Evolutionary conservation across 2,113 vertebrate species (phyloP), one percentile per base, ranked within the genome.

Genomic region (Stomatorhinus ivindoensis): DNA sequence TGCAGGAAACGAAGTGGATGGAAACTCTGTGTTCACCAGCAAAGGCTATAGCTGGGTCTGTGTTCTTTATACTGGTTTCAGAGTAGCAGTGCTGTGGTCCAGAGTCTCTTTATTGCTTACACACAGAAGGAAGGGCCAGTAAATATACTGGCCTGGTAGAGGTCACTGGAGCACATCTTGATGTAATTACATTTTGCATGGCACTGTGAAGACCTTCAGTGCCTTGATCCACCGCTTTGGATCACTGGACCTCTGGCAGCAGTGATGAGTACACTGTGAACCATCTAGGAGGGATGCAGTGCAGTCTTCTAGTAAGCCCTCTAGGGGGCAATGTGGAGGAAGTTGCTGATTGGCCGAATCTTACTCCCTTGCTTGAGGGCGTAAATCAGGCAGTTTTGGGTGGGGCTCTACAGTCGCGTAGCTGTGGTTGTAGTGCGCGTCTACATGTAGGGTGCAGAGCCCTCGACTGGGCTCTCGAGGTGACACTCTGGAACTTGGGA

Each of bases 131-230:
- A 76, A 31, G 58, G 73, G 4, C 35, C 13, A 87, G 89, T 85
- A 39, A 69, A 31, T 24, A 44, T 39, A 35, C 85, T 42, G 65
- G 53, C 19, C 35, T 47, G 86, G 84, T 21, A 17, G 46, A 87
- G 91, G 88, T 92, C 80, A 21, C 90, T 92, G 91, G 91, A 91
- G 90, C 89, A 27, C 84, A 90, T 91, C 90, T 85, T 80, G 91
- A 90, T 92, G 93, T 92, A 93, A 94, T 93, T 93, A 91, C 90
- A 94, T 92, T 87, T 91, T 89, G 92, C 89, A 55, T 44, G 24
- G 76, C 91, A 88, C 80, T 88, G 58, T 88, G 85, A 69, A 80
- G 89, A 85, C 55, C 46, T 89, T 90, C 88, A 91, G 89, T 87
- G 86, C 65, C 19, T 44, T 51, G 46, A 86, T 50, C 76, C 90